These are phyloP conservation scores for Spondyliosoma cantharus DNA, from an alignment of 2,797 vertebrate genomes.

Conservation along the genomic window DNA sequence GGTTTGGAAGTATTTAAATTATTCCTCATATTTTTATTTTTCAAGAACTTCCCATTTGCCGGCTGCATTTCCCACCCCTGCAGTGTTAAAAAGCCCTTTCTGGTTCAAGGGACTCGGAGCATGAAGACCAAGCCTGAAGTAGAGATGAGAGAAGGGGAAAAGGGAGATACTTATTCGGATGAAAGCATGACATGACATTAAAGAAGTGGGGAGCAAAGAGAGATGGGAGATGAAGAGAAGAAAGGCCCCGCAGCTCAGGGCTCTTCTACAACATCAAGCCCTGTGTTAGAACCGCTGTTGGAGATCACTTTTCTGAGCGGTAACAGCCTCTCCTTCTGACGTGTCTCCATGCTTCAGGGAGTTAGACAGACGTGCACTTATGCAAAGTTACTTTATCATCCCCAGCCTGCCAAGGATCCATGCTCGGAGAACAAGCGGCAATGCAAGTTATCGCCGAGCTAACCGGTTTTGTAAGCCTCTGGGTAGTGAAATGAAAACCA, in stretches of 20 bases:
- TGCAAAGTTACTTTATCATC: slow-evolving; percentile 40
- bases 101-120: slow-evolving; percentile 38
- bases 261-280: slow-evolving; percentile 40
- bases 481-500: slow-evolving; percentile 24
- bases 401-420: slow-evolving; percentile 21
- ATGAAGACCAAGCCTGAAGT: slow-evolving; percentile 39
- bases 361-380: slow-evolving; percentile 25
- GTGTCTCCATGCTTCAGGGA: slow-evolving; percentile 28
- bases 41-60: slow-evolving; percentile 11
- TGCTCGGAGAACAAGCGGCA: slow-evolving; percentile 23
- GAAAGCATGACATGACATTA: slow-evolving; percentile 62
- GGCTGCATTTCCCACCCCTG: slow-evolving; percentile 6
- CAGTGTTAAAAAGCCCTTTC: slow-evolving; percentile 10
- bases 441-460: slow-evolving; percentile 16
- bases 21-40: slow-evolving; percentile 15
- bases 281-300: slow-evolving; percentile 42
- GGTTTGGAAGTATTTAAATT: slow-evolving; percentile 15
- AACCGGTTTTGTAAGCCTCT: slow-evolving; percentile 6
- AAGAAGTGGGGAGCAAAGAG: slow-evolving; percentile 50
- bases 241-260: slow-evolving; percentile 43
- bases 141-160: slow-evolving; percentile 41
- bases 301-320: slow-evolving; percentile 46
- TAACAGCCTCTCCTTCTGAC: slow-evolving; percentile 33
- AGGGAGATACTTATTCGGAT: slow-evolving; percentile 46
- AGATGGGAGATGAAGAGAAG: slow-evolving; percentile 56